Evolutionary conservation across 2,888 invertebrate species (phyloP), one percentile per base, ranked within the genome.

Genomic region (Rhopalosiphum nymphaeae): DNA sequence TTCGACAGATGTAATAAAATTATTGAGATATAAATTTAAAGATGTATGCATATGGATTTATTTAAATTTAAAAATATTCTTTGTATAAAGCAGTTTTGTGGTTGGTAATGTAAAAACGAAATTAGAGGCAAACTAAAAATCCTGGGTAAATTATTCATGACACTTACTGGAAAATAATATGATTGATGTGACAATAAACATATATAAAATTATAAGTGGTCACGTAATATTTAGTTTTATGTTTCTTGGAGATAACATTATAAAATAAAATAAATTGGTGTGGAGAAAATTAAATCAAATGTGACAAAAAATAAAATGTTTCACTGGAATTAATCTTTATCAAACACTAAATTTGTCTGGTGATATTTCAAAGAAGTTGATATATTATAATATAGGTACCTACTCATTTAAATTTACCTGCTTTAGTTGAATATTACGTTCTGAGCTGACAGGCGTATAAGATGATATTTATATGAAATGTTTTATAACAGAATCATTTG

Each of bases 171-270:
- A 88, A 92, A 67, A 88, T 67, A 67, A 67, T 92, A 88, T 88
- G 61, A 92, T 92, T 88, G 87, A 92, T 88, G 87, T 87, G 61
- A 67, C 67, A 67, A 61, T 84, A 91, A 84, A 91, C 36, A 67
- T n/a, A 42, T 42, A 86, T 57, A 57, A 87, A 61, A 36, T 67
- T 61, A 87, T 87, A 87, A 87, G 87, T 87, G 61, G 26, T 46
- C 49, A 42, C 26, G 86, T 36, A 67, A 61, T 92, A 87, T 87
- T 92, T 61, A 87, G 36, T 61, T 92, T 61, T 87, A 16, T 87
- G 61, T 36, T 87, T 44, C 56, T 61, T n/a, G 36, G 49, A 87
- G 92, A 87, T 92, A 92, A 92, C 86, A 84, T 53, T 21, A 78
- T 78, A 90, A 67, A 46, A 90, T 16, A 84, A 91, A 91, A 91